These are phyloP conservation scores for Catharus ustulatus DNA, from an alignment of 2,797 vertebrate species.

Conservation along the genomic window DNA sequence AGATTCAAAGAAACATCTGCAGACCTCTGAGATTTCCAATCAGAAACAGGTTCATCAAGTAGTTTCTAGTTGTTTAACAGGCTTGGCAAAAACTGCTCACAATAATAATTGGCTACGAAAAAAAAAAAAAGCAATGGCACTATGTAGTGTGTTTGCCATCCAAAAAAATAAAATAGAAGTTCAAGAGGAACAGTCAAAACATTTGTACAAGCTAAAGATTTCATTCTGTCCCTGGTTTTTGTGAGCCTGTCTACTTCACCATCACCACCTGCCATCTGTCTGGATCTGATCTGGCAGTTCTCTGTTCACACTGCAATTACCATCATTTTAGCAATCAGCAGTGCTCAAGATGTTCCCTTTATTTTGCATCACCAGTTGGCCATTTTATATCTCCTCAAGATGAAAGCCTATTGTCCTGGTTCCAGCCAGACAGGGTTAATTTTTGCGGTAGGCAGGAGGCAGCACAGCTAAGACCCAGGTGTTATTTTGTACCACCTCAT, in stretches of 20 bases:
- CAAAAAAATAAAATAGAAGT: not conserved
- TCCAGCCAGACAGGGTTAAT: not conserved
- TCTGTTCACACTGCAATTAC: not conserved
- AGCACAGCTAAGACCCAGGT: not conserved
- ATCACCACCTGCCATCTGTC: not conserved
- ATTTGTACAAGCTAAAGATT: not conserved
- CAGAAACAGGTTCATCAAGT: not conserved
- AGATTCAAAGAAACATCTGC: not conserved
- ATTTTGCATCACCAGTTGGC: not conserved
- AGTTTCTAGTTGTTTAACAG: not conserved
- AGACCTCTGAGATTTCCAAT: not conserved
- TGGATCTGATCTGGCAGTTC: not conserved
- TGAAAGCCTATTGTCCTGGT: not conserved
- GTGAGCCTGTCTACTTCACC: not conserved
- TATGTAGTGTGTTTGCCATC: not conserved
- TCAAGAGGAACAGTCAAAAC: not conserved
- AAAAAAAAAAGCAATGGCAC: not conserved
- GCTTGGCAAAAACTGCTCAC: not conserved
- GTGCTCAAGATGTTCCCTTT: not conserved
- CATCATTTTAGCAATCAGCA: not conserved
- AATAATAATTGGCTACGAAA: not conserved
- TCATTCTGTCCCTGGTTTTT: not conserved
- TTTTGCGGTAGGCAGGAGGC: not conserved
- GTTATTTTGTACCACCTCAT: fast-evolving
- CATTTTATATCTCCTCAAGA: not conserved